A percentile compares a stretch with the other conserved stretches of the same genome.
These are phyloP conservation scores for Theropithecus gelada DNA, from an alignment of 2,113 vertebrate genomes.

Conservation along the genomic window DNA sequence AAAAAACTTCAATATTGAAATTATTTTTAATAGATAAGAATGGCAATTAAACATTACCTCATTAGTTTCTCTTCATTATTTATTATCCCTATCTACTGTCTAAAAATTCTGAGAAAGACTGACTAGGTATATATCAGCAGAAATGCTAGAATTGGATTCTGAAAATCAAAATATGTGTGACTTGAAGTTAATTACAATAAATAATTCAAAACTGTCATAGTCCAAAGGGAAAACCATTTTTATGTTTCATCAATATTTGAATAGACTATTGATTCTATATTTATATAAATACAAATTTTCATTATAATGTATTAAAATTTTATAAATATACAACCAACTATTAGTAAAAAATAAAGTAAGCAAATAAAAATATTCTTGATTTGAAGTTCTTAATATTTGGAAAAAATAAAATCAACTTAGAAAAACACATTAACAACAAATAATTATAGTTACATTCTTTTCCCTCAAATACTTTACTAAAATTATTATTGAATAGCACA, in stretches of 20 bases:
- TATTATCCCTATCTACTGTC: neutral
- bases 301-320: conserved; percentile 6
- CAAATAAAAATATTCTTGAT: conserved; percentile 1
- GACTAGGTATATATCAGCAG: neutral
- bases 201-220: neutral
- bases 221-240: neutral
- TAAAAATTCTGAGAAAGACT: neutral
- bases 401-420: conserved; percentile 22
- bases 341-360: conserved; percentile 6
- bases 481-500: neutral
- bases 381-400: neutral
- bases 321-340: neutral
- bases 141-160: neutral
- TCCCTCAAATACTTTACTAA: neutral
- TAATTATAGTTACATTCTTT: neutral
- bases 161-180: conserved; percentile 10
- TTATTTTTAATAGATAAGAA: conserved; percentile 29
- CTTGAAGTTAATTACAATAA: conserved; percentile 17
- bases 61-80: conserved; percentile 26
- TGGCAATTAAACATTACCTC: neutral
- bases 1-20: neutral
- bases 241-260: neutral
- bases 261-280: neutral
- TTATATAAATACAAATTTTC: neutral
- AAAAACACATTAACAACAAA: conserved; percentile 23